Percentiles rank a stretch among this genome's conserved stretches.
Evolutionary conservation across 2,888 invertebrate species (phyloP).

Genomic region (Salpingus planirostris): DNA sequence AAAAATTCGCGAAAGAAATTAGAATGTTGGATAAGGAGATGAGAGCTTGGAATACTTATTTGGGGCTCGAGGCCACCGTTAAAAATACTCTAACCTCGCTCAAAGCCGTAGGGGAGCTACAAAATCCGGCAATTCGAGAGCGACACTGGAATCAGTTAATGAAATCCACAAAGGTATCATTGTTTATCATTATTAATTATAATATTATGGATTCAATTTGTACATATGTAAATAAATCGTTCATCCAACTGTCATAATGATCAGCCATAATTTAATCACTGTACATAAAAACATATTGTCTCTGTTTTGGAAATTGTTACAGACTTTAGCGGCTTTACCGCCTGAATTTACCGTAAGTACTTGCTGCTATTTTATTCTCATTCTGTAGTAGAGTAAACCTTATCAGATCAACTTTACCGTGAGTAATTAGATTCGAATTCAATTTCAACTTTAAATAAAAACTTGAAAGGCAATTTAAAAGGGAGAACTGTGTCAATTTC

Average conservation of each 20-base stretch:
- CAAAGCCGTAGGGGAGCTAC: slow-evolving; percentile 88
- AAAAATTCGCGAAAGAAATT: slow-evolving; percentile 93
- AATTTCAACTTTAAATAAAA: too few relatives aligned
- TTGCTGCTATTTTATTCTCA: too few relatives aligned
- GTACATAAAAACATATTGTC: slow-evolving; percentile 29
- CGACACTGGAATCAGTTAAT: slow-evolving; percentile 96
- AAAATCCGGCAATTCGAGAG: slow-evolving; percentile 92
- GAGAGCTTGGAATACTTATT: slow-evolving; percentile 88
- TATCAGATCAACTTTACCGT: too few relatives aligned
- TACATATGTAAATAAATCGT: slow-evolving; percentile 24
- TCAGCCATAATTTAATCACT: slow-evolving; percentile 15
- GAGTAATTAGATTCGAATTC: too few relatives aligned
- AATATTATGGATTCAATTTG: slow-evolving; percentile 16
- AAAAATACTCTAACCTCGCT: slow-evolving; percentile 95
- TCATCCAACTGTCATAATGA: too few relatives aligned
- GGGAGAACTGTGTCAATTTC: too few relatives aligned
- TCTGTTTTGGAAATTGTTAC: slow-evolving; percentile 51
- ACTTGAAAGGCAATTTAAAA: too few relatives aligned
- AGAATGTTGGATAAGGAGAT: slow-evolving; percentile 90
- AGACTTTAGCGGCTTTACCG: slow-evolving; percentile 74
- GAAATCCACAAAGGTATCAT: slow-evolving; percentile 85
- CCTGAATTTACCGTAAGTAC: slow-evolving; percentile 73
- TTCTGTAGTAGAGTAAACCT: too few relatives aligned
- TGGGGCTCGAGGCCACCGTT: slow-evolving; percentile 80
- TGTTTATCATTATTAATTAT: slow-evolving; percentile 7